Conservation (phyloP, 2,113 vertebrate species). For the Malurus melanocephalus region DNA sequence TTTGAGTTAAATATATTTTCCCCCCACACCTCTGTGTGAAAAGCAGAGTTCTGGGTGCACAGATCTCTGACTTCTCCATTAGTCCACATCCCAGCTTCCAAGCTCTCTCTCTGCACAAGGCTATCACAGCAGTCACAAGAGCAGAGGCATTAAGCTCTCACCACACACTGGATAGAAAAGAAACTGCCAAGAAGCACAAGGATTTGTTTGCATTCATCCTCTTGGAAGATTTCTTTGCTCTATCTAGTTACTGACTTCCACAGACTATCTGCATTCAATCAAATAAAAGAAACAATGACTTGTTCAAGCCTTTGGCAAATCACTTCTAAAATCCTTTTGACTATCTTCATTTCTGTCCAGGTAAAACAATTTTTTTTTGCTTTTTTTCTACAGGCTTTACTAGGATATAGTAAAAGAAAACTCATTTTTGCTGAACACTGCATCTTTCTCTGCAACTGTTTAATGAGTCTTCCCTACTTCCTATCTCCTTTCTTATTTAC, state of each 20-base stretch:
- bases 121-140: not conserved
- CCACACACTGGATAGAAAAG: not conserved
- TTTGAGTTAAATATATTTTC: not conserved
- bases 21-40: not conserved
- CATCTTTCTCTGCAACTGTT: not conserved
- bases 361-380: not conserved
- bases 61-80: not conserved
- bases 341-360: not conserved
- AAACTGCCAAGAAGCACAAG: not conserved
- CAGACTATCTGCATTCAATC: not conserved
- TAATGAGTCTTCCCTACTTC: not conserved
- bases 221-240: not conserved
- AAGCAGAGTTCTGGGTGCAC: not conserved
- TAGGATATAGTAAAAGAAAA: not conserved
- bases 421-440: not conserved
- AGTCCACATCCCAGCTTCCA: not conserved
- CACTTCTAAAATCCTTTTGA: not conserved
- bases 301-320: not conserved
- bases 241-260: not conserved
- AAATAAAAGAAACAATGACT: rapidly evolving
- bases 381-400: not conserved
- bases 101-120: not conserved
- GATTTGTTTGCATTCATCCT: not conserved
- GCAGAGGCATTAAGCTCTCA: not conserved
- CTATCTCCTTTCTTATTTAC: not conserved